Conservation (phyloP, 2,113 vertebrate species). For the Fregata magnificens region DNA sequence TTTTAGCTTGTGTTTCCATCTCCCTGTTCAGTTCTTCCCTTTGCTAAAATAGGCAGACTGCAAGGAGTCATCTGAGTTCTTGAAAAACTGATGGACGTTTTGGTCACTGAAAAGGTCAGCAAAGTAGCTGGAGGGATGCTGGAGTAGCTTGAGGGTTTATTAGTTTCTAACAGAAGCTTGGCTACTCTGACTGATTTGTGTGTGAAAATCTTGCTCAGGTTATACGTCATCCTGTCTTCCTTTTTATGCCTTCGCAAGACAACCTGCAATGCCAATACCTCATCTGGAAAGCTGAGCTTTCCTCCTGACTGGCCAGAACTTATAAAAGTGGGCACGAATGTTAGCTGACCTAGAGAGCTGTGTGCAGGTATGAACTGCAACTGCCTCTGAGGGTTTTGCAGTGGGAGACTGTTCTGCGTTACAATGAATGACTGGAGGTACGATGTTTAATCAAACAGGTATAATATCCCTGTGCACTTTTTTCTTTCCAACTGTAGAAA, state of each 20-base stretch:
- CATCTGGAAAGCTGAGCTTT: background rate
- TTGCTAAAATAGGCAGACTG: background rate
- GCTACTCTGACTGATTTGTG: background rate
- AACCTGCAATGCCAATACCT: background rate
- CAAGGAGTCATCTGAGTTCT: background rate
- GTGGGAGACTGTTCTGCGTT: background rate
- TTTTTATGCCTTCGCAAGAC: background rate
- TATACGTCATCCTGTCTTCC: accelerated
- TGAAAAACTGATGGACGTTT: background rate
- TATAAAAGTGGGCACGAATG: background rate
- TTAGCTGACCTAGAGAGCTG: background rate
- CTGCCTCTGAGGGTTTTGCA: background rate
- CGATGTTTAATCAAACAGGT: background rate
- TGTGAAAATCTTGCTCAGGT: background rate
- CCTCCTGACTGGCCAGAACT: background rate
- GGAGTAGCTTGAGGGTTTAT: background rate
- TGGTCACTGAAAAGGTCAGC: background rate
- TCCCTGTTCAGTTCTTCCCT: background rate
- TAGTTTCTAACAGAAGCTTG: background rate
- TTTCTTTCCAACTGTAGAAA: background rate
- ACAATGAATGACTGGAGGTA: background rate
- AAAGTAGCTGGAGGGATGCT: background rate
- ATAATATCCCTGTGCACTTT: background rate
- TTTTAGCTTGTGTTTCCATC: background rate
- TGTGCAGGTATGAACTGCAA: background rate